Percentiles rank a stretch among this genome's conserved stretches.
These are phyloP conservation scores for Myotis planiceps DNA, from an alignment of 2,797 vertebrate species.

Conservation along the genomic window DNA sequence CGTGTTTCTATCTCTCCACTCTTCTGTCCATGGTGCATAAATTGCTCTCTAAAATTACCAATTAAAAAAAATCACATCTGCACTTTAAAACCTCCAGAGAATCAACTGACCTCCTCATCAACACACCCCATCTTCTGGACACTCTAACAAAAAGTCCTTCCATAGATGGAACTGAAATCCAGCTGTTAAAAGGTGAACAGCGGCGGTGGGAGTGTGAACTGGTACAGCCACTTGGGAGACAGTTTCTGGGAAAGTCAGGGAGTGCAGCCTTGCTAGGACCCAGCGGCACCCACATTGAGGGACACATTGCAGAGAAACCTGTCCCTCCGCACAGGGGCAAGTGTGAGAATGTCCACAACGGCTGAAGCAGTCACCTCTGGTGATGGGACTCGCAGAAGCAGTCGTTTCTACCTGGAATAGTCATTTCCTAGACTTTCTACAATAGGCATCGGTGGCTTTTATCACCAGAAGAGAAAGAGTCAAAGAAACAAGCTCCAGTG, in stretches of 20 bases:
- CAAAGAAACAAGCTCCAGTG: neutral
- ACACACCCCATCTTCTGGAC: neutral
- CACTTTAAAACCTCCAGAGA: slow-evolving; percentile 11
- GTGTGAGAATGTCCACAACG: neutral
- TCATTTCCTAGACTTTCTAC: neutral
- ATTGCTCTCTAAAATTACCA: slow-evolving; percentile 31
- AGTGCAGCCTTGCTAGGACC: neutral
- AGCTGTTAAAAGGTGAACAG: neutral
- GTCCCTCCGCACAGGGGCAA: neutral
- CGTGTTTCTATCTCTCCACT: neutral
- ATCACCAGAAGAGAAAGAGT: neutral
- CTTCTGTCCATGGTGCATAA: neutral
- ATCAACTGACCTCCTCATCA: neutral
- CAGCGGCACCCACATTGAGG: neutral
- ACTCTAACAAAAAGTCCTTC: neutral
- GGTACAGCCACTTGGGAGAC: neutral
- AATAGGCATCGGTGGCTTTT: neutral
- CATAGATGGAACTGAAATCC: neutral
- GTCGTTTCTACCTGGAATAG: neutral
- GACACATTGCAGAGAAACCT: neutral
- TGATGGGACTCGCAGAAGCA: neutral
- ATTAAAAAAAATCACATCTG: neutral
- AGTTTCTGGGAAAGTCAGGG: neutral
- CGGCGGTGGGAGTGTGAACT: too few relatives aligned
- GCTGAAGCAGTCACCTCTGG: neutral